Evolutionary conservation across 30 jellyfish, hydroid and myxozoan genomes (phyloP).

Genomic region (Hydra vulgaris): DNA sequence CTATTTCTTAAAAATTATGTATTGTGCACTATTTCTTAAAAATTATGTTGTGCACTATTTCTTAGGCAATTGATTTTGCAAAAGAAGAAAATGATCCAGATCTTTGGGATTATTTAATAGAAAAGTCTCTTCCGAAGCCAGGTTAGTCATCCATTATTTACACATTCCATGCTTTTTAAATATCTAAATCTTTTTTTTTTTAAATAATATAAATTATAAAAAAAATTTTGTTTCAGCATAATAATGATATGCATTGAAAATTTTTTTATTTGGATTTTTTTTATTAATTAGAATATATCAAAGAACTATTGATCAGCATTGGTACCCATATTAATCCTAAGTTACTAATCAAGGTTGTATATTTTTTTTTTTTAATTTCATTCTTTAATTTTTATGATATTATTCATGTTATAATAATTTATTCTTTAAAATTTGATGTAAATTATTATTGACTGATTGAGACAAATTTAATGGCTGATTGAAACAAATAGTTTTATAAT

Average conservation of each 20-base stretch:
- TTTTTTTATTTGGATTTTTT: neutral
- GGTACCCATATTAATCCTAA: constrained; percentile 85
- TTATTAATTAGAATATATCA: constrained; percentile 35
- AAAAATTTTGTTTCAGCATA: too few relatives aligned
- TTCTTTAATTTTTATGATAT: neutral
- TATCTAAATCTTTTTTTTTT: neutral
- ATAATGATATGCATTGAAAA: neutral
- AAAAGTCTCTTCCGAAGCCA: constrained; percentile 61
- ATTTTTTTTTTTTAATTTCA: neutral
- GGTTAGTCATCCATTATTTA: constrained; percentile 4
- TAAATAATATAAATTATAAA: too few relatives aligned
- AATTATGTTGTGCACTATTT: too few relatives aligned
- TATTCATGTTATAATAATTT: too few relatives aligned
- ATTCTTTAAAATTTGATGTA: too few relatives aligned
- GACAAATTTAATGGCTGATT: too few relatives aligned
- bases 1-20: too few relatives aligned
- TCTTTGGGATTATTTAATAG: constrained; percentile 76
- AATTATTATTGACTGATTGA: too few relatives aligned
- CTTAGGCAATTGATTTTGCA: constrained; percentile 85
- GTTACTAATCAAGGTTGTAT: constrained; percentile 24
- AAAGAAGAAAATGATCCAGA: constrained; percentile 89
- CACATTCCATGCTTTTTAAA: neutral
- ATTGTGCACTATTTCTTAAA: too few relatives aligned
- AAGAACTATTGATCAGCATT: constrained; percentile 65
- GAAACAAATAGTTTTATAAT: too few relatives aligned